Conservation (phyloP, 2,113 vertebrate species). For the Phaethon lepturus region DNA sequence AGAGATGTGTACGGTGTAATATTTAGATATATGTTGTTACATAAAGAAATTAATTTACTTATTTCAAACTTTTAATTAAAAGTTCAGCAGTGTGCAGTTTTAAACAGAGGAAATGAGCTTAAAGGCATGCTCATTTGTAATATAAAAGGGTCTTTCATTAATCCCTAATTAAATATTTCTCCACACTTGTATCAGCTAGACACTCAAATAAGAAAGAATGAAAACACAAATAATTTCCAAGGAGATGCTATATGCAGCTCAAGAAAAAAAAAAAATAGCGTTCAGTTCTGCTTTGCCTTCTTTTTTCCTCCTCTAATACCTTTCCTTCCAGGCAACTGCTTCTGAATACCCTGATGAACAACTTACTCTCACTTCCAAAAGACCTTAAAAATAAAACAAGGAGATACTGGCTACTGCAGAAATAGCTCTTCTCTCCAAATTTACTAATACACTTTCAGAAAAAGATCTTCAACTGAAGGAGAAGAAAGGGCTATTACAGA, state of each 20-base stretch:
- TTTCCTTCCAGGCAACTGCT: not conserved
- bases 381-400: not conserved
- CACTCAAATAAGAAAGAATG: not conserved
- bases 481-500: not conserved
- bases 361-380: not conserved
- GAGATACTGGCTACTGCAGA: not conserved
- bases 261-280: not conserved
- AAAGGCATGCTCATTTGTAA: not conserved
- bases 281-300: not conserved
- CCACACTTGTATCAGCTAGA: not conserved
- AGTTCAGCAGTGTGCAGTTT: not conserved
- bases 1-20: not conserved
- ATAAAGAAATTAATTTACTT: not conserved
- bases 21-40: not conserved
- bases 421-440: not conserved
- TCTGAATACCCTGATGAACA: not conserved
- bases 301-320: not conserved
- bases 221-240: not conserved
- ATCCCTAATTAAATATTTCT: slow-evolving; percentile 42
- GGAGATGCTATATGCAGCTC: not conserved
- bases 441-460: not conserved
- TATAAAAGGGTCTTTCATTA: slow-evolving; percentile 41
- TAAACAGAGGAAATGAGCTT: not conserved
- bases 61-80: slow-evolving; percentile 9
- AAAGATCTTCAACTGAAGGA: not conserved